Conservation (phyloP, 2,113 vertebrate genomes). For the Crocuta crocuta region DNA sequence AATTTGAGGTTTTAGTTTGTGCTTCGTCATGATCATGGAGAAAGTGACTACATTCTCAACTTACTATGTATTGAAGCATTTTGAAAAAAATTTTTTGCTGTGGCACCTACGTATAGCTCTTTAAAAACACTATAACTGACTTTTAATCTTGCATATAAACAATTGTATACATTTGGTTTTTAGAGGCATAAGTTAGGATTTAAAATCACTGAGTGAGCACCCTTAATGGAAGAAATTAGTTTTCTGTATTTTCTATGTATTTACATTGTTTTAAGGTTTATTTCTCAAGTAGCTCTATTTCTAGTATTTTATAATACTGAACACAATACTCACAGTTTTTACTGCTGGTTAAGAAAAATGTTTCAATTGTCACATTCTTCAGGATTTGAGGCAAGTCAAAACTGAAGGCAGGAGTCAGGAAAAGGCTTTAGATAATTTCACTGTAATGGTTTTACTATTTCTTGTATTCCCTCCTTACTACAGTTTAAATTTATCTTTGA, state of each 20-base stretch:
- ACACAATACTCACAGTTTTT: background rate
- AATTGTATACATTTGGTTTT: background rate
- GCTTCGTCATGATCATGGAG: background rate
- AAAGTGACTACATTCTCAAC: background rate
- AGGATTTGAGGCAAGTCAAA: constrained; percentile 26
- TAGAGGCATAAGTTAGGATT: background rate
- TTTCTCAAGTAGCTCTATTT: constrained; percentile 30
- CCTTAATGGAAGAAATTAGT: background rate
- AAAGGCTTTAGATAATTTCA: constrained; percentile 48
- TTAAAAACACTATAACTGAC: background rate
- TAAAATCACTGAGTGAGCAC: background rate
- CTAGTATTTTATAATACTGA: constrained; percentile 19
- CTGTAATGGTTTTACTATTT: background rate
- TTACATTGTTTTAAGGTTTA: background rate
- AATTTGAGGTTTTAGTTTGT: background rate
- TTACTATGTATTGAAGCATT: background rate
- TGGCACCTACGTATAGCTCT: background rate
- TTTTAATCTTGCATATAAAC: constrained; percentile 5
- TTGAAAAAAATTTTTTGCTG: constrained; percentile 25
- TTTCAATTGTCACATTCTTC: constrained; percentile 27
- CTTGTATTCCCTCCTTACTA: background rate
- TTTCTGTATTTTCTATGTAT: background rate
- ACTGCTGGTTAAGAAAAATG: constrained; percentile 25
- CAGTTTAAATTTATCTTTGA: constrained; percentile 35
- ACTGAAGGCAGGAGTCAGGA: background rate